A percentile compares a stretch with the other conserved stretches of the same genome.
phyloP scores from a whole-genome alignment of 2,888 invertebrate species.

The Drosophila rellima region DNA sequence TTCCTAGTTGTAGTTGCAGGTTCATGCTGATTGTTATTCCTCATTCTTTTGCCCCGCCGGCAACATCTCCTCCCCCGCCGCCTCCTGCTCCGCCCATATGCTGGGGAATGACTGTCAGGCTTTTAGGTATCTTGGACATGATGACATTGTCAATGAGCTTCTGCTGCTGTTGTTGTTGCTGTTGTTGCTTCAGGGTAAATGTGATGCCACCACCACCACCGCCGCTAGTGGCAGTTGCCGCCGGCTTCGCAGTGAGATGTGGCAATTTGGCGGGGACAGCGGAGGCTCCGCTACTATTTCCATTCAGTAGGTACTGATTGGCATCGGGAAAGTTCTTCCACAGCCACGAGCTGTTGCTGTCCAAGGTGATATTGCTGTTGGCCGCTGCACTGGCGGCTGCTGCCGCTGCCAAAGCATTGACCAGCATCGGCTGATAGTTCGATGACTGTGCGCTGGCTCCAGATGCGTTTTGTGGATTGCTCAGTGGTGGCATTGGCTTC shows the following conservation, averaged over 20 bases:
- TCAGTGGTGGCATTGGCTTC: slow-evolving; percentile 67
- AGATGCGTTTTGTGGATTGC: slow-evolving; percentile 50
- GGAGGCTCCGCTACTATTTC: slow-evolving; percentile 50
- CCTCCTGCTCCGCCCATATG: slow-evolving; percentile 68
- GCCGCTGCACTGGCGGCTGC: slow-evolving; percentile 35
- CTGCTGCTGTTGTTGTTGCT: slow-evolving; percentile 77
- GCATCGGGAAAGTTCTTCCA: slow-evolving; percentile 84
- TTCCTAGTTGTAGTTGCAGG: slow-evolving; percentile 8
- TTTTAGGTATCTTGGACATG: slow-evolving; percentile 93
- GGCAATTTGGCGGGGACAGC: slow-evolving; percentile 55
- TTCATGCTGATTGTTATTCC: slow-evolving; percentile 5
- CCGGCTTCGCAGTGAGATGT: slow-evolving; percentile 80
- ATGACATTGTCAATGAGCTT: slow-evolving; percentile 85
- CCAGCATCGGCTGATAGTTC: slow-evolving; percentile 68
- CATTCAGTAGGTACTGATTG: slow-evolving; percentile 82
- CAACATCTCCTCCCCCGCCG: slow-evolving; percentile 29
- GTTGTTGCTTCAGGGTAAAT: slow-evolving; percentile 61
- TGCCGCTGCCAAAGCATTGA: slow-evolving; percentile 59
- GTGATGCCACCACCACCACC: slow-evolving; percentile 39
- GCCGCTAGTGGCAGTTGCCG: slow-evolving; percentile 46
- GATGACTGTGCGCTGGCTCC: slow-evolving; percentile 10
- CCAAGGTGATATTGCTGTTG: slow-evolving; percentile 27
- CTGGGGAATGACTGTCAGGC: slow-evolving; percentile 92
- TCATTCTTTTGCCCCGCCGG: slow-evolving; percentile 41
- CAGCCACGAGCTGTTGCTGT: slow-evolving; percentile 69